Evolutionary conservation across 2,888 invertebrate species (phyloP).

Genomic region (Torymus aiolomorphi): DNA sequence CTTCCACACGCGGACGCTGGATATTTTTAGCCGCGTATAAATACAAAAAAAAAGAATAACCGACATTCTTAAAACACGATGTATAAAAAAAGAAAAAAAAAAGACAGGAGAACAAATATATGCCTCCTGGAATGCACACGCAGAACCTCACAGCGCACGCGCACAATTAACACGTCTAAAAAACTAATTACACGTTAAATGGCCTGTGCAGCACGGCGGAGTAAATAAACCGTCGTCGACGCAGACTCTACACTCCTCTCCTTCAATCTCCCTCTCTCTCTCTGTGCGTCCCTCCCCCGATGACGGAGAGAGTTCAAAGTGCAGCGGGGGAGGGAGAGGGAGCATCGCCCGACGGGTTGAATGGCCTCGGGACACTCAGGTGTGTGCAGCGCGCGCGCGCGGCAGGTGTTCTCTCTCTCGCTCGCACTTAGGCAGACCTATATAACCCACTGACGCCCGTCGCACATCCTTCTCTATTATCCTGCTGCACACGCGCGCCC

Average conservation of each 20-base stretch:
- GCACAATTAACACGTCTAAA: conserved; percentile 40
- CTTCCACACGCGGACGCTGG: too few relatives aligned
- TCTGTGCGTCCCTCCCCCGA: neutral
- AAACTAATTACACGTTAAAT: conserved; percentile 43
- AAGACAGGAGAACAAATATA: too few relatives aligned
- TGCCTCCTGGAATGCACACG: too few relatives aligned
- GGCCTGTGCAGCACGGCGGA: neutral
- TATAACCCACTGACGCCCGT: conserved; percentile 13
- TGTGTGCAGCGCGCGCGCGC: conserved; percentile 36
- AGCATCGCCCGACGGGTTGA: conserved; percentile 57
- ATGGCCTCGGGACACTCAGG: conserved; percentile 60
- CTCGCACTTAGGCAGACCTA: neutral
- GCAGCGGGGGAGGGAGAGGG: conserved; percentile 29
- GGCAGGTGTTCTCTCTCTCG: conserved; percentile 56
- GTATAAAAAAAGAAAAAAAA: too few relatives aligned
- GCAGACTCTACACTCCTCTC: conserved; percentile 15
- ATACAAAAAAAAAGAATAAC: too few relatives aligned
- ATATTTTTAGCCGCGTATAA: too few relatives aligned
- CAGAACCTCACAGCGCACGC: too few relatives aligned
- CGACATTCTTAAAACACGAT: too few relatives aligned
- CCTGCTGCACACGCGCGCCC: neutral
- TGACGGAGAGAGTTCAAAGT: conserved; percentile 49
- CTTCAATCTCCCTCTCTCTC: conserved; percentile 33
- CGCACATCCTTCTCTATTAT: conserved; percentile 34
- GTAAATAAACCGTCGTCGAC: conserved; percentile 40